Percentiles rank a stretch among this genome's conserved stretches.
Evolutionary conservation across 2,797 vertebrate genomes (phyloP).

Genomic region (Cryptoblepharus egeriae): DNA sequence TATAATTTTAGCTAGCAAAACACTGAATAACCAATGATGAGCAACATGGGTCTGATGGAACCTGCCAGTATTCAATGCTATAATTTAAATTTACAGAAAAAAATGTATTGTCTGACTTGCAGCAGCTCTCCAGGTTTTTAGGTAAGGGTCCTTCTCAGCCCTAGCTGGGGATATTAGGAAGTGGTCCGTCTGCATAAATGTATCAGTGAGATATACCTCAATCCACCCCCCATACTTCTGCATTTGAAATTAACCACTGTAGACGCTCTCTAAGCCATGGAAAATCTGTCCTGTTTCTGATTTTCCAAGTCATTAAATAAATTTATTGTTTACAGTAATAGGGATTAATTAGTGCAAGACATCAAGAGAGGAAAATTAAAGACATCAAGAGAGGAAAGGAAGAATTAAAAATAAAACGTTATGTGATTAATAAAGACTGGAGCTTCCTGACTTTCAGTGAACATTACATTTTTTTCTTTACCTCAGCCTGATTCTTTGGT

Average conservation of each 20-base stretch:
- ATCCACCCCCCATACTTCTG: not conserved
- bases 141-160: no score
- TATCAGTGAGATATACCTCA: no score
- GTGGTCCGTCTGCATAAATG: no score
- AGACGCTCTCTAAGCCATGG: not conserved
- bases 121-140: no score
- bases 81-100: no score
- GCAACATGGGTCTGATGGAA: no score
- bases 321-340: not conserved
- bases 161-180: no score
- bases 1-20: no score
- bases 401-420: not conserved
- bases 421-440: slow-evolving; percentile 24
- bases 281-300: slow-evolving; percentile 23
- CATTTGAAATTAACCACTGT: slow-evolving; percentile 10
- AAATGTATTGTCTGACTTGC: no score
- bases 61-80: no score
- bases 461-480: slow-evolving; percentile 22
- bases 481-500: slow-evolving; percentile 8
- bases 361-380: not conserved
- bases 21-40: no score
- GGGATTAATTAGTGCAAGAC: not conserved
- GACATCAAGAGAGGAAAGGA: slow-evolving; percentile 2
- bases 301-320: not conserved
- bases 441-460: slow-evolving; percentile 32